These are phyloP conservation scores for Pelobates fuscus DNA, from an alignment of 2,113 vertebrate species.

Conservation along the genomic window DNA sequence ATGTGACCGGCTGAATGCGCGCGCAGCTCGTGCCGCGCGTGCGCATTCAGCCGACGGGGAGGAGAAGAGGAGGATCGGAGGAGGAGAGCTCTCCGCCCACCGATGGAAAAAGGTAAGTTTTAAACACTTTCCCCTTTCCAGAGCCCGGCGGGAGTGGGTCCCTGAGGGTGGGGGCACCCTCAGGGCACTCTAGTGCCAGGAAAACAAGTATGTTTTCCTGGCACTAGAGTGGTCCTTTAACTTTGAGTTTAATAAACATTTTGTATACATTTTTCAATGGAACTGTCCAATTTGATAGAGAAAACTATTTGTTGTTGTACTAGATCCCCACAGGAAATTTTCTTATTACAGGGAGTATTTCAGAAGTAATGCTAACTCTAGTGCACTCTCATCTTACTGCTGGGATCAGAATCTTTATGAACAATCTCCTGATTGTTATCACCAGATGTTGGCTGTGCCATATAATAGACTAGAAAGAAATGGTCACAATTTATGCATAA, in stretches of 20 bases:
- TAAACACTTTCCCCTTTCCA: too few relatives aligned
- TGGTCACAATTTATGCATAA: background rate
- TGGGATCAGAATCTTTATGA: constrained; percentile 20
- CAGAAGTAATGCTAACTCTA: background rate
- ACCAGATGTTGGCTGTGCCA: constrained; percentile 12
- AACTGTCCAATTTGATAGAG: background rate
- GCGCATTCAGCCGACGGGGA: too few relatives aligned
- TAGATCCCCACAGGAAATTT: constrained; percentile 6
- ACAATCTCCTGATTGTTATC: constrained; percentile 9
- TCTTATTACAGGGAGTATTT: constrained; percentile 9
- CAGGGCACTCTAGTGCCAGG: too few relatives aligned
- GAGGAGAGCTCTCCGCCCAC: too few relatives aligned
- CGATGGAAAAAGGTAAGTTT: too few relatives aligned
- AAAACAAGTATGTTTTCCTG: too few relatives aligned
- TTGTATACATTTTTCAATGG: background rate
- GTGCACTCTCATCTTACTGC: constrained; percentile 9
- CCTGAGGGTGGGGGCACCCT: too few relatives aligned
- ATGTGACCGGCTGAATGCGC: too few relatives aligned
- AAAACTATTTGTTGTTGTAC: background rate
- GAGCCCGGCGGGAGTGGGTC: too few relatives aligned
- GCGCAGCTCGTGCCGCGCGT: too few relatives aligned
- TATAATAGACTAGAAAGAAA: background rate
- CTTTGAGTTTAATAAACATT: background rate
- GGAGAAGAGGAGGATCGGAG: too few relatives aligned
- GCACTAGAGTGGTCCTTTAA: too few relatives aligned